phyloP scores from a whole-genome alignment of 2,113 vertebrate genomes.

The Parotia lawesii region DNA sequence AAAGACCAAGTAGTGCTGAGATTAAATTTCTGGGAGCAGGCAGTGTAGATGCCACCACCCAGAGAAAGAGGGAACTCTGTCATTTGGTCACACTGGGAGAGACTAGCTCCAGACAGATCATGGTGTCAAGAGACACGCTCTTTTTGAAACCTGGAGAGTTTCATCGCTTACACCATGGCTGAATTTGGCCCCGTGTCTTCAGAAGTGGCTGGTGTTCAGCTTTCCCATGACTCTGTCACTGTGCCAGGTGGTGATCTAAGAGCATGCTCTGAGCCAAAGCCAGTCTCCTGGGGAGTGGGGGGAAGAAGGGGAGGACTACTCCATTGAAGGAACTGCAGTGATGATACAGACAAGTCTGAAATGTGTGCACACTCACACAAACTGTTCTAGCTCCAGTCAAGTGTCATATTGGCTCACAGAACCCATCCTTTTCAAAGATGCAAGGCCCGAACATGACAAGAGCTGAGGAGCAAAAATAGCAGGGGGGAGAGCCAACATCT shows the following conservation, averaged over 20 bases:
- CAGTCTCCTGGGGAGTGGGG: background rate
- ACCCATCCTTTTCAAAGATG: background rate
- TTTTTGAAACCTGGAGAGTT: constrained; percentile 18
- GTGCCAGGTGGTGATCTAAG: constrained; percentile 63
- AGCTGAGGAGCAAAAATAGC: background rate
- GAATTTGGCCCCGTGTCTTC: constrained; percentile 48
- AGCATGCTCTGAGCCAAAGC: constrained; percentile 29
- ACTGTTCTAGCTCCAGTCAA: background rate
- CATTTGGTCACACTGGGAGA: background rate
- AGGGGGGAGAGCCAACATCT: background rate
- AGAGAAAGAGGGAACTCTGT: background rate
- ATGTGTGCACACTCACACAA: background rate
- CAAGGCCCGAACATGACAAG: background rate
- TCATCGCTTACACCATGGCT: background rate
- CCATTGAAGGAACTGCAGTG: constrained; percentile 29
- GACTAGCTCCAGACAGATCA: background rate
- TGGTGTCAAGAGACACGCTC: background rate
- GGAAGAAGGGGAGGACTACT: constrained; percentile 6
- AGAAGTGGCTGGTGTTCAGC: constrained; percentile 56
- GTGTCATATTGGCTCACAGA: background rate
- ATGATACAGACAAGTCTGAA: constrained; percentile 20
- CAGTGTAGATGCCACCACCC: background rate
- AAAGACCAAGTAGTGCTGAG: background rate
- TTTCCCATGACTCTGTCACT: constrained; percentile 66
- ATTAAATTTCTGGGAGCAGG: background rate